Evolutionary conservation across 1,140 invertebrate species (phyloP).

Genomic region (Spodoptera frugiperda): DNA sequence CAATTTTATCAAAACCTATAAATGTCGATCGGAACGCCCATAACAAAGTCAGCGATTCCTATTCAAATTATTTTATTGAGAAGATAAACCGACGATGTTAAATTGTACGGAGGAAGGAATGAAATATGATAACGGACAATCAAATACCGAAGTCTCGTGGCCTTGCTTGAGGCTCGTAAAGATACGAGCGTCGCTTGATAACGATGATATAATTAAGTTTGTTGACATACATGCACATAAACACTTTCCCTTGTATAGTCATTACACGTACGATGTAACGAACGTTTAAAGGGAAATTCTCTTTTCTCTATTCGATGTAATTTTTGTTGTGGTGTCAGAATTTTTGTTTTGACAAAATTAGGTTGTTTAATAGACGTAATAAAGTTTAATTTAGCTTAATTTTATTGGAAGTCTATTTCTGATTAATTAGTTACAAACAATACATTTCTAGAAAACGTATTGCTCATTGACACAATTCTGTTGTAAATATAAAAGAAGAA

Average conservation of each 20-base stretch:
- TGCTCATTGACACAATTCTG: too few relatives aligned
- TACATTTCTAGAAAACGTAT: too few relatives aligned
- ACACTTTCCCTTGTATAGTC: constrained; percentile 23
- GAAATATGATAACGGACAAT: constrained; percentile 33
- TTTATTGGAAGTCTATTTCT: too few relatives aligned
- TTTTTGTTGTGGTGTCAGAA: not conserved
- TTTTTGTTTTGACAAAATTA: not conserved
- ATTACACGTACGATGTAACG: not conserved
- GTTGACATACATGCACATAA: constrained; percentile 22
- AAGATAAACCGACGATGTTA: constrained; percentile 21
- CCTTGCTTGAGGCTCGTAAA: constrained; percentile 19
- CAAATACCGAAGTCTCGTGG: constrained; percentile 3
- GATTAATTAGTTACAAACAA: too few relatives aligned
- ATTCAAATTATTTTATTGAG: constrained; percentile 10
- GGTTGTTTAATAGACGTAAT: not conserved
- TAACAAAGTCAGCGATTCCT: not conserved
- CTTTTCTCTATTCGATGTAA: not conserved
- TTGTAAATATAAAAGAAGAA: too few relatives aligned
- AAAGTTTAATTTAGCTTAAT: not conserved
- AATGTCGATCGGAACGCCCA: not conserved
- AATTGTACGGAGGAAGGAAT: constrained; percentile 2
- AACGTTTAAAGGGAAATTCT: not conserved
- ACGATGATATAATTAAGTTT: constrained; percentile 31
- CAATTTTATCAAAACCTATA: not conserved
- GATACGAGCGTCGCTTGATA: constrained; percentile 19